Evolutionary conservation across 2,797 vertebrate genomes (phyloP).

Genomic region (Bufotes viridis): DNA sequence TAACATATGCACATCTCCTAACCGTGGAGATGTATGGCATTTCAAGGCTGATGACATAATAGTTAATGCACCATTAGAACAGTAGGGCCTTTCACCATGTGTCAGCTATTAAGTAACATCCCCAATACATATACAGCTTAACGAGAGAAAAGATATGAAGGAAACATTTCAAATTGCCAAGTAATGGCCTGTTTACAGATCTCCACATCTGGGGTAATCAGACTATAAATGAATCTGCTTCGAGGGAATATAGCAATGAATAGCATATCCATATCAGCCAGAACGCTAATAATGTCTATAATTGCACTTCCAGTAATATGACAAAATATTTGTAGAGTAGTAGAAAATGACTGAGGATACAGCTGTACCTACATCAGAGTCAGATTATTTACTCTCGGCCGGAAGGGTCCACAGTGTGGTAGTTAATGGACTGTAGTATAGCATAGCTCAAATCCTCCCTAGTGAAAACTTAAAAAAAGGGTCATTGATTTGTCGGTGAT

Average conservation of each 20-base stretch:
- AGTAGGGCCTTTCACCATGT: slow-evolving; percentile 31
- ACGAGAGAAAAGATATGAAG: background rate
- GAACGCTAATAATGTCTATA: slow-evolving; percentile 26
- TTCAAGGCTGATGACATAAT: background rate
- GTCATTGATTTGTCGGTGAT: background rate
- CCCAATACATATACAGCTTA: slow-evolving; percentile 11
- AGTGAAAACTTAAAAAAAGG: slow-evolving; percentile 17
- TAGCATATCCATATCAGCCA: background rate
- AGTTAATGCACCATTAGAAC: slow-evolving; percentile 24
- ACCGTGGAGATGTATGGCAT: background rate
- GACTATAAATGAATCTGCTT: background rate
- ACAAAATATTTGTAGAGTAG: background rate
- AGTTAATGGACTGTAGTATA: slow-evolving; percentile 37
- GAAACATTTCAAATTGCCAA: slow-evolving; percentile 28
- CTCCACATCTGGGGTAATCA: slow-evolving; percentile 21
- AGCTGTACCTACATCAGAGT: slow-evolving; percentile 21
- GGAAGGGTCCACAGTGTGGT: slow-evolving; percentile 1
- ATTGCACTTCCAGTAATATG: background rate
- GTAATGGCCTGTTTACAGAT: background rate
- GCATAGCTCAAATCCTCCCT: background rate
- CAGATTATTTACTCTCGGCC: slow-evolving; percentile 14
- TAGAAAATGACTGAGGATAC: background rate
- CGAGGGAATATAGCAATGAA: background rate
- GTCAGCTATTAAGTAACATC: slow-evolving; percentile 44
- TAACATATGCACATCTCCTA: background rate